These are phyloP conservation scores for Astreopora myriophthalma DNA, from an alignment of 64 coral and sea anemone species.

Conservation along the genomic window DNA sequence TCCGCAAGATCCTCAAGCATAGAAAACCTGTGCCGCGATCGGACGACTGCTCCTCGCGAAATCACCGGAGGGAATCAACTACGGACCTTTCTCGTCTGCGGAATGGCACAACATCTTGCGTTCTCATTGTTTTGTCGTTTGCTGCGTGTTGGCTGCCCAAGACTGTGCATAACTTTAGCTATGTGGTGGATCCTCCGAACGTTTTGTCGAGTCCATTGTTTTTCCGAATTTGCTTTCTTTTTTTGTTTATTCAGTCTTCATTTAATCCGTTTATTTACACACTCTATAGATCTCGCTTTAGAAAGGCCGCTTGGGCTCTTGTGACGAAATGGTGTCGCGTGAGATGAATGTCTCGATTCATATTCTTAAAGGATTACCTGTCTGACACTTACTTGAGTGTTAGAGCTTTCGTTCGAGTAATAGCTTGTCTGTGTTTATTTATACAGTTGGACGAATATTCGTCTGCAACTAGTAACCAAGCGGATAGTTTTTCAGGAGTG, in stretches of 20 bases:
- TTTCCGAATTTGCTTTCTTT: slow-evolving; percentile 55
- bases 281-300: slow-evolving; percentile 67
- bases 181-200: slow-evolving; percentile 19
- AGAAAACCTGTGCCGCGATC: background rate
- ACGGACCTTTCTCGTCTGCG: background rate
- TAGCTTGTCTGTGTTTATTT: too few species aligned
- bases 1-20: background rate
- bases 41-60: background rate
- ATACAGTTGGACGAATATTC: too few species aligned
- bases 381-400: too few species aligned
- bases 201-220: slow-evolving; percentile 29
- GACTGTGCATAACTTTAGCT: slow-evolving; percentile 49
- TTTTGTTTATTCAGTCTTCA: slow-evolving; percentile 73
- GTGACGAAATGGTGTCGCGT: background rate
- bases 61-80: background rate
- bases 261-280: slow-evolving; percentile 71
- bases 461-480: too few species aligned
- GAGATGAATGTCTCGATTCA: too few species aligned
- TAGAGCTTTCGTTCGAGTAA: too few species aligned
- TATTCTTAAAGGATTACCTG: too few species aligned
- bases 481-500: too few species aligned
- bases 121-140: slow-evolving; percentile 63
- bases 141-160: slow-evolving; percentile 76
- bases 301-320: slow-evolving; percentile 15
- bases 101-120: slow-evolving; percentile 76